These are phyloP conservation scores for Helicoverpa zea DNA, from an alignment of 1,140 invertebrate genomes.

Conservation along the genomic window DNA sequence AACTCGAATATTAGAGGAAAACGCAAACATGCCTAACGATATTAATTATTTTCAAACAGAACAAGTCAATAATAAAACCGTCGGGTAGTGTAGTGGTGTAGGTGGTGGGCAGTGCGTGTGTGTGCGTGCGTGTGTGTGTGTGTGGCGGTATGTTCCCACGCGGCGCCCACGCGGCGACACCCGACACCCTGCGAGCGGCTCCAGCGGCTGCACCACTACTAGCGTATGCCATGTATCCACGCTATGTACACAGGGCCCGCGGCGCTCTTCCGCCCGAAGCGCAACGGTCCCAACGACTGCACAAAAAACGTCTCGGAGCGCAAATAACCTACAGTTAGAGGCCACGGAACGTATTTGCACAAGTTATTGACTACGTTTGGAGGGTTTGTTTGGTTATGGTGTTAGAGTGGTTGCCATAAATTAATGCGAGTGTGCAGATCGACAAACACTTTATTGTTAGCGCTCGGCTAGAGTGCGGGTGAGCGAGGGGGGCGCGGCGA, in stretches of 20 bases:
- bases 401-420: slow-evolving; percentile 68
- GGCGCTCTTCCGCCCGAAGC: slow-evolving; percentile 5
- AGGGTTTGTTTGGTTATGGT: slow-evolving; percentile 60
- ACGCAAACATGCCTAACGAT: slow-evolving; percentile 40
- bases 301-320: slow-evolving; percentile 32
- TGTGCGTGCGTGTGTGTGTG: slow-evolving; percentile 1
- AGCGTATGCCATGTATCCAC: not conserved
- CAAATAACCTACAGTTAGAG: slow-evolving; percentile 14
- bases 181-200: not conserved
- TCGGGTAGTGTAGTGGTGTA: not conserved
- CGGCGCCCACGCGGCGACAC: slow-evolving; percentile 15
- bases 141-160: not conserved
- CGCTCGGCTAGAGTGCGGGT: not conserved
- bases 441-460: slow-evolving; percentile 52
- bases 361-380: slow-evolving; percentile 55
- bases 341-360: slow-evolving; percentile 61
- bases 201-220: not conserved
- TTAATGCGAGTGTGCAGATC: slow-evolving; percentile 58
- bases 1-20: slow-evolving; percentile 45
- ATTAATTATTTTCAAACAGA: slow-evolving; percentile 44
- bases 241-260: not conserved
- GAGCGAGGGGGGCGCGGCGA: not conserved
- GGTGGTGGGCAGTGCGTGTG: not conserved
- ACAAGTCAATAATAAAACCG: slow-evolving; percentile 41
- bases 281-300: not conserved